Evolutionary conservation across 1,140 invertebrate genomes (phyloP), one percentile per base, ranked within the genome.

Genomic region (Gryon sp.): DNA sequence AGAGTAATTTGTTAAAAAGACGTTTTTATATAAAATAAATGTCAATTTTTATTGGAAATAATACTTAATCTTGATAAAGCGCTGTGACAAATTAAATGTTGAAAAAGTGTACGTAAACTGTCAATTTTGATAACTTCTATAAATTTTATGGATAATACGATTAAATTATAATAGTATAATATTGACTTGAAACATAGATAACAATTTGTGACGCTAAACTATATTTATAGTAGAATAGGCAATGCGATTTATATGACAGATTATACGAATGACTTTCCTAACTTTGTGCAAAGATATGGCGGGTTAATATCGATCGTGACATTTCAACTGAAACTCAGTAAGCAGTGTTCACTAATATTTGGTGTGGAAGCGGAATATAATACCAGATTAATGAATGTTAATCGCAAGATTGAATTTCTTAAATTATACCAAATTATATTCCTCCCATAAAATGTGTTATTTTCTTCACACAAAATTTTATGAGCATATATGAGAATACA

Each of bases 201-300:
- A 66, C 28, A 55, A 55, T 55, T 20, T 40, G 36, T 32, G 19
- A 43, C n/a, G 34, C 19, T 4, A 26, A 66, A 66, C 38, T 55
- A 55, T 55, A 66, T 65, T 43, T 55, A 55, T 66, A 55, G 40
- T 18, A 36, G 24, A 53, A 45, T 41, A 40, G 26, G 9, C 41
- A 57, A 30, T 4, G 22, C 11, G 38, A 66, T 66, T 48, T 45
- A 55, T 50, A 50, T 57, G 63, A 57, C 52, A 68, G 63, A 68
- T 68, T 68, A 68, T 57, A 20, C 50, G 63, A 68, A 68, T 57
- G 52, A 68, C 50, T 68, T 68, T 57, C 45, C 41, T 50, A 68
- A 68, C 52, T 68, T 68, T 15, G 46, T 9, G 28, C 52, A 57
- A 57, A 68, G 63, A 68, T 68, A 68, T 16, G 50, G 30, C 20